These are phyloP conservation scores for Nipponia nippon DNA, from an alignment of 2,113 vertebrate genomes.

Conservation along the genomic window DNA sequence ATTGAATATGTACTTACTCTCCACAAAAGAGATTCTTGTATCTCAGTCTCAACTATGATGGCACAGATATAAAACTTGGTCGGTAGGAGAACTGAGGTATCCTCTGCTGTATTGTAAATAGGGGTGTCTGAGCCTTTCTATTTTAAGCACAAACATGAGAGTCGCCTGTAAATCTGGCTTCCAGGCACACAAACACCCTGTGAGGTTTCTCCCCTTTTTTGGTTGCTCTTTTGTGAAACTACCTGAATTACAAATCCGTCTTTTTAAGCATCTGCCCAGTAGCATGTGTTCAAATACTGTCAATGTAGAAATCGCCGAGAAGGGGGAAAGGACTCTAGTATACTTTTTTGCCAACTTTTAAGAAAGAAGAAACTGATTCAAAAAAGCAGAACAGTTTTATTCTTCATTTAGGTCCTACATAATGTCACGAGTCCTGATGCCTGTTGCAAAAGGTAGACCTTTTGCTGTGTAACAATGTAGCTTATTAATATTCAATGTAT, in stretches of 20 bases:
- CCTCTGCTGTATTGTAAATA: not conserved
- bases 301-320: not conserved
- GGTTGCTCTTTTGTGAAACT: not conserved
- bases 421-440: not conserved
- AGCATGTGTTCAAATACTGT: not conserved
- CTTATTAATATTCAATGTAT: not conserved
- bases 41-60: not conserved
- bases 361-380: not conserved
- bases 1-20: not conserved
- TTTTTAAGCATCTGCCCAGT: not conserved
- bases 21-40: not conserved
- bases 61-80: not conserved
- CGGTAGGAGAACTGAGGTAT: not conserved
- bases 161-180: not conserved
- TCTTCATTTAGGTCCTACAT: not conserved
- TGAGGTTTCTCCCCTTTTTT: not conserved
- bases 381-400: not conserved
- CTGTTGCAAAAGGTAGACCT: not conserved
- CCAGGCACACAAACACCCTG: not conserved
- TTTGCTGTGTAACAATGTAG: not conserved
- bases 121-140: not conserved
- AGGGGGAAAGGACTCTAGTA: not conserved
- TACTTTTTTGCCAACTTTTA: not conserved
- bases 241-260: not conserved
- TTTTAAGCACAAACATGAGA: not conserved